Evolutionary conservation across 2,113 vertebrate genomes (phyloP), one percentile per base, ranked within the genome.

Genomic region (Notarius quadriscutis): DNA sequence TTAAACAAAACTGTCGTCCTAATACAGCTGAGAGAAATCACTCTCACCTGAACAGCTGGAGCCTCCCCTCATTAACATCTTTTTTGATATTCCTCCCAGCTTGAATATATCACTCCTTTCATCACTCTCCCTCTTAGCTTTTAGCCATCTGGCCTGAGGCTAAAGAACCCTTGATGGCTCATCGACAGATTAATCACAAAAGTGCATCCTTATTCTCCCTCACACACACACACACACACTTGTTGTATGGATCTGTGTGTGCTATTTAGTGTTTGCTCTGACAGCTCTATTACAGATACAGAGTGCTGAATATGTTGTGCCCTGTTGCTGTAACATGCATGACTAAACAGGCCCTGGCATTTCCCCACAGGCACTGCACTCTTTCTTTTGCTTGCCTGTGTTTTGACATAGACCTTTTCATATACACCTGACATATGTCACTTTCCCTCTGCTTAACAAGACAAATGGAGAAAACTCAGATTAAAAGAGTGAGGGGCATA

Each of bases 211-310:
- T 41, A 55, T 65, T 83, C 89, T 90, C 87, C 89, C 17, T 57
- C 86, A 60, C 57, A 65, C 62, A 60, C 15, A 58, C 86, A 60
- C 57, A 65, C 62, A 60, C 15, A 58, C 86, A 60, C 58, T 20
- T 81, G 18, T 65, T 75, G 41, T 62, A 41, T 72, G 34, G 63
- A 57, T 80, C 67, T 65, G 9, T 48, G 34, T 83, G 86, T 81
- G 78, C 80, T 87, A 91, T 86, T 87, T 90, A 88, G 89, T 89
- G 89, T 92, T 93, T 91, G 92, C 88, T 89, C 90, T 93, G 93
- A 94, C 93, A 95, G 93, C 93, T 95, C 93, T 91, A 94, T 95
- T 93, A 94, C 65, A 87, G 92, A 90, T 86, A 92, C 89, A 90
- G 84, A 51, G 87, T 91, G 90, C 91, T 92, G 93, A 94, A 92